These are phyloP conservation scores for Chitala chitala DNA, from an alignment of 2,113 vertebrate genomes.

Conservation along the genomic window DNA sequence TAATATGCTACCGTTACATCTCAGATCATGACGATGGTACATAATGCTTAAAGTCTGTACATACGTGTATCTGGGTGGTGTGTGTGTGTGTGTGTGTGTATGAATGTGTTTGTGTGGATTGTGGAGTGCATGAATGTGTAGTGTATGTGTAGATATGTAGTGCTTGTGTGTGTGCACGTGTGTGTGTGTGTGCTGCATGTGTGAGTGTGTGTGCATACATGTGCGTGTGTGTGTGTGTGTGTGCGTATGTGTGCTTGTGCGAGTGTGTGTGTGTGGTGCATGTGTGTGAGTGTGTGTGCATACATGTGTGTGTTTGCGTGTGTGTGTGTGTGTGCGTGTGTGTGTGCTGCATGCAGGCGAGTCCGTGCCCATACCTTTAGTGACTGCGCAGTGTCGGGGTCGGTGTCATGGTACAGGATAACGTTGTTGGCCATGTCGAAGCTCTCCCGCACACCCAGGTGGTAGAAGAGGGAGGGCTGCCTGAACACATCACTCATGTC, in stretches of 20 bases:
- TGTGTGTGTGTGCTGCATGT: too few relatives aligned
- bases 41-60: too few relatives aligned
- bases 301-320: neutral
- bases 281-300: neutral
- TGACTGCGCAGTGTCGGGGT: constrained; percentile 79
- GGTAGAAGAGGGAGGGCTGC: constrained; percentile 88
- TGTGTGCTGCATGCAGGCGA: constrained; percentile 8
- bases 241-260: neutral
- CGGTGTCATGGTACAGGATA: constrained; percentile 85
- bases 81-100: too few relatives aligned
- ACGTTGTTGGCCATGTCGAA: constrained; percentile 94
- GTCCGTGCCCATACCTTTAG: constrained; percentile 72
- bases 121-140: neutral
- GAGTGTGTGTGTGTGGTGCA: neutral
- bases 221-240: neutral
- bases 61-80: neutral
- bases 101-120: too few relatives aligned
- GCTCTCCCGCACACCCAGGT: constrained; percentile 89
- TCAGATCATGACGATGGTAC: too few relatives aligned
- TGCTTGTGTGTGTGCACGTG: too few relatives aligned
- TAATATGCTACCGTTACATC: too few relatives aligned
- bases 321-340: neutral
- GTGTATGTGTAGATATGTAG: neutral
- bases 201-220: too few relatives aligned
- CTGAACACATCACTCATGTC: constrained; percentile 90